Evolutionary conservation across 2,888 invertebrate genomes (phyloP).

Genomic region (Diaperis boleti): DNA sequence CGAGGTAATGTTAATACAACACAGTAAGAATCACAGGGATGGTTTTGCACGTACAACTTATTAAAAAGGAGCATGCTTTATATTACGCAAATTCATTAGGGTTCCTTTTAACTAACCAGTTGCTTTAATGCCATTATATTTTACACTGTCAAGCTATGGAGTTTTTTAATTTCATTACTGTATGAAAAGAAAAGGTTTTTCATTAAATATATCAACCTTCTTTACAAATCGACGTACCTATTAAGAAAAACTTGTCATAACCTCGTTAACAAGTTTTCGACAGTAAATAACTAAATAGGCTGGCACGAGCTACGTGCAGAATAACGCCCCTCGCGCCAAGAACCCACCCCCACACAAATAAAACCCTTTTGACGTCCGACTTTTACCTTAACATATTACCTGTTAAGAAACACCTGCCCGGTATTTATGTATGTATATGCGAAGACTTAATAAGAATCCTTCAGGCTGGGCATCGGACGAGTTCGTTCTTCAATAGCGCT

Average conservation of each 20-base stretch:
- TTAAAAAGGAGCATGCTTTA: constrained; percentile 33
- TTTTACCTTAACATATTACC: constrained; percentile 27
- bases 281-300: constrained; percentile 41
- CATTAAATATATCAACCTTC: constrained; percentile 21
- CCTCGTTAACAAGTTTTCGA: constrained; percentile 41
- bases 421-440: constrained; percentile 32
- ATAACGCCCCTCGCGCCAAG: constrained; percentile 19
- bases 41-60: constrained; percentile 36
- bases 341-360: constrained; percentile 25
- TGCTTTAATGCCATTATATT: constrained; percentile 27
- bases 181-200: constrained; percentile 23
- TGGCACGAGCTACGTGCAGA: constrained; percentile 37
- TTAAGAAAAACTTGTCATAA: constrained; percentile 40
- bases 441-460: constrained; percentile 31
- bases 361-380: constrained; percentile 26
- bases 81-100: constrained; percentile 32
- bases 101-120: constrained; percentile 26
- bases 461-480: constrained; percentile 17
- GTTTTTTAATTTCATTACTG: constrained; percentile 27
- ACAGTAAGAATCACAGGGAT: constrained; percentile 24
- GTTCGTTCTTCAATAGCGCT: constrained; percentile 1
- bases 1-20: constrained; percentile 18
- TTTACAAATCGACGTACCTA: constrained; percentile 39
- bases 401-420: constrained; percentile 28
- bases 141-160: constrained; percentile 16